Evolutionary conservation across 2,113 vertebrate genomes (phyloP).

Genomic region (Lanius collurio): DNA sequence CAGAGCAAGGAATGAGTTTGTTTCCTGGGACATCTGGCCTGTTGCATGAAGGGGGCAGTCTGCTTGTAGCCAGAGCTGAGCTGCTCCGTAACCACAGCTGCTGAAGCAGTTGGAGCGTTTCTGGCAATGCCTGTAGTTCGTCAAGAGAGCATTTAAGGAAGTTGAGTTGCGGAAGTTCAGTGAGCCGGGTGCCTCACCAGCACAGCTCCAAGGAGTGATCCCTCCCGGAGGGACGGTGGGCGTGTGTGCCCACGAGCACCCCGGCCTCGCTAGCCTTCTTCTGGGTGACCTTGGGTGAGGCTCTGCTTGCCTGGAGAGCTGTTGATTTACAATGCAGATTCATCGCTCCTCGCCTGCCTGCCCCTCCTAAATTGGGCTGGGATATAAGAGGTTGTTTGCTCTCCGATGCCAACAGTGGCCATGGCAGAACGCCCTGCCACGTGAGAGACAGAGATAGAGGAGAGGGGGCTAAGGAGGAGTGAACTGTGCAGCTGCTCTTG

Average conservation of each 20-base stretch:
- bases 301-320: slow-evolving; percentile 6
- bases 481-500: background rate
- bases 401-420: slow-evolving; percentile 24
- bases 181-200: background rate
- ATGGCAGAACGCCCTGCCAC: slow-evolving; percentile 55
- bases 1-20: background rate
- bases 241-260: background rate
- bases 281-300: background rate
- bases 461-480: background rate
- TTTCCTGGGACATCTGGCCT: background rate
- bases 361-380: slow-evolving; percentile 9
- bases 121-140: slow-evolving; percentile 22
- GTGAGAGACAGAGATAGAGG: slow-evolving; percentile 64
- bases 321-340: slow-evolving; percentile 78
- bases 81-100: background rate
- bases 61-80: background rate
- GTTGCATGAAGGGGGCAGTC: slow-evolving; percentile 26
- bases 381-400: slow-evolving; percentile 59
- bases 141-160: slow-evolving; percentile 60
- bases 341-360: background rate
- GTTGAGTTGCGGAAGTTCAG: slow-evolving; percentile 54
- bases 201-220: background rate
- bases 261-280: background rate
- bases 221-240: background rate
- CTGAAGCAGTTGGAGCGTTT: background rate